Evolutionary conservation across 2,888 invertebrate species (phyloP).

Genomic region (Acrobeloides nanus): DNA sequence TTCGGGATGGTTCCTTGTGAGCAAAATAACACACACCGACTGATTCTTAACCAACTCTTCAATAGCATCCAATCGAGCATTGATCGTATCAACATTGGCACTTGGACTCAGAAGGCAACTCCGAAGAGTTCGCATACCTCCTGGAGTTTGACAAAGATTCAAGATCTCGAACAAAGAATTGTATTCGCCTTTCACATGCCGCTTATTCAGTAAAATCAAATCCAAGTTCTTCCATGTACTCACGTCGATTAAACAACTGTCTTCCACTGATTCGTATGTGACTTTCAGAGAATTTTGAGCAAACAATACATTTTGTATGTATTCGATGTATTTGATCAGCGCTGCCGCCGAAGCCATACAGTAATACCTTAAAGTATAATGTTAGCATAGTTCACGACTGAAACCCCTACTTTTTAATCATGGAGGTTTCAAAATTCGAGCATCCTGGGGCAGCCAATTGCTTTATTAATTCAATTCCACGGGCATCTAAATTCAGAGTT

Average conservation of each 20-base stretch:
- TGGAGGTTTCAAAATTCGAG: conserved; percentile 56
- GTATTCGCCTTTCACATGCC: conserved; percentile 36
- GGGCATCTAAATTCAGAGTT: conserved; percentile 68
- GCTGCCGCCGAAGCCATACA: conserved; percentile 77
- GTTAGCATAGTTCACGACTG: too few species aligned
- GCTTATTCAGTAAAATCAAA: conserved; percentile 54
- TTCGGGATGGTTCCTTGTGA: background rate
- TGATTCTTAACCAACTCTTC: conserved; percentile 62
- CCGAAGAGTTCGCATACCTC: conserved; percentile 72
- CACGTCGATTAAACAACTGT: conserved; percentile 74
- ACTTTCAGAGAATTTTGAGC: conserved; percentile 71
- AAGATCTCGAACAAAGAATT: conserved; percentile 65
- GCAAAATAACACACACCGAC: conserved; percentile 15
- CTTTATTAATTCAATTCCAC: conserved; percentile 69
- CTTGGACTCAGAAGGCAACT: conserved; percentile 70
- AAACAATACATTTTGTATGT: conserved; percentile 69
- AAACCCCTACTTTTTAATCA: conserved; percentile 29
- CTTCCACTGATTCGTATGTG: conserved; percentile 73
- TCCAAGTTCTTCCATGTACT: conserved; percentile 71
- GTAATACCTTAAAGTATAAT: conserved; percentile 67
- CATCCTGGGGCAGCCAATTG: conserved; percentile 68
- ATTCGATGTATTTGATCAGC: conserved; percentile 75
- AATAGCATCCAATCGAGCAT: conserved; percentile 68
- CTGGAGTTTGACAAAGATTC: conserved; percentile 66
- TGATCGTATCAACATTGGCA: conserved; percentile 65